Percentiles rank a stretch among this genome's conserved stretches.
Evolutionary conservation across 2,888 invertebrate species (phyloP).

Genomic region (Taenaris catops): DNA sequence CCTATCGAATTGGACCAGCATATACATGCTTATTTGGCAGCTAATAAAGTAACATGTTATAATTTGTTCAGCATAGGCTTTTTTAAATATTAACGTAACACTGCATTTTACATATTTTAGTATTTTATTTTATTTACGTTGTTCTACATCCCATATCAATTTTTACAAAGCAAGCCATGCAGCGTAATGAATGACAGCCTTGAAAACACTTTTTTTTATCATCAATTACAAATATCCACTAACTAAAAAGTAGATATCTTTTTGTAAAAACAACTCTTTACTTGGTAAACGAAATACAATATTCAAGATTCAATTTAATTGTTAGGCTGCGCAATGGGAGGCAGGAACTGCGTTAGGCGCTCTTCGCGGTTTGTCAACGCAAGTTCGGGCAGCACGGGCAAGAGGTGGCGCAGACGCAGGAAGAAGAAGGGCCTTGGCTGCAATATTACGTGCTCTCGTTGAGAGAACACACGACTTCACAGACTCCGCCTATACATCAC

Average conservation of each 20-base stretch:
- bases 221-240: no score
- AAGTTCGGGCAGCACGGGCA: slow-evolving; percentile 89
- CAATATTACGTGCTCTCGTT: slow-evolving; percentile 93
- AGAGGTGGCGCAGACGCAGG: slow-evolving; percentile 84
- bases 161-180: slow-evolving; percentile 3
- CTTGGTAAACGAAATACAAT: neutral
- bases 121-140: neutral
- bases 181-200: neutral
- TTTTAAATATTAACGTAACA: slow-evolving; percentile 3
- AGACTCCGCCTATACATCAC: slow-evolving; percentile 98
- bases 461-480: slow-evolving; percentile 99
- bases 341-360: slow-evolving; percentile 89
- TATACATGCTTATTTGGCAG: slow-evolving; percentile 10
- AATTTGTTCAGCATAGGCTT: slow-evolving; percentile 9
- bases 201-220: neutral
- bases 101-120: slow-evolving; percentile 1
- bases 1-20: slow-evolving; percentile 3
- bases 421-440: slow-evolving; percentile 88
- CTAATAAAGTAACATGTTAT: slow-evolving; percentile 12
- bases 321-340: slow-evolving; percentile 71
- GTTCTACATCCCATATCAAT: slow-evolving; percentile 4
- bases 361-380: slow-evolving; percentile 90
- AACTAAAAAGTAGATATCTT: no score
- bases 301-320: slow-evolving; percentile 7
- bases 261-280: neutral